Evolutionary conservation across 1,140 invertebrate genomes (phyloP).

Genomic region (Bombus pascuorum): DNA sequence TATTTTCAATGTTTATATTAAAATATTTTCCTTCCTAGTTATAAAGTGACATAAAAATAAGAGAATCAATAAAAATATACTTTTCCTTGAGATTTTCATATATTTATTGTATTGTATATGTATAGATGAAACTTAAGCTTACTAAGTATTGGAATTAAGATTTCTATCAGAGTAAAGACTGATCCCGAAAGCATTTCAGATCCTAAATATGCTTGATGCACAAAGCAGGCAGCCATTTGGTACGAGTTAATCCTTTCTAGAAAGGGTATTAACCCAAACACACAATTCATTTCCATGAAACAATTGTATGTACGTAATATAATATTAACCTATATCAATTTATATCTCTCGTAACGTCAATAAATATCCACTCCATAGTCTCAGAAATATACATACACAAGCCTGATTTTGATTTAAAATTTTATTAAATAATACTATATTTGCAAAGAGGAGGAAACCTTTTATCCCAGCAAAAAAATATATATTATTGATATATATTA

Average conservation of each 20-base stretch:
- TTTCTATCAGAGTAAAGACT: not conserved
- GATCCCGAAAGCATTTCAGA: not conserved
- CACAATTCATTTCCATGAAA: not conserved
- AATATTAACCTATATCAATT: not conserved
- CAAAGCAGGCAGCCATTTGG: not conserved
- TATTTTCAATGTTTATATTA: no score
- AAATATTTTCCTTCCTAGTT: no score
- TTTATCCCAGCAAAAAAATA: no score
- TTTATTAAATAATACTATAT: not conserved
- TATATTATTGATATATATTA: no score
- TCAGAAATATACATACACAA: no score
- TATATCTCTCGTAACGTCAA: not conserved
- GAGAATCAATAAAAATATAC: no score
- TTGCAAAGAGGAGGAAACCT: no score
- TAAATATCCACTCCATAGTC: not conserved
- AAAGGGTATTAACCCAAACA: not conserved
- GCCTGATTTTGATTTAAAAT: not conserved
- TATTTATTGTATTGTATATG: no score
- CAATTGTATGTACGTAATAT: not conserved
- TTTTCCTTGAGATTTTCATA: no score
- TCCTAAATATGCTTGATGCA: not conserved
- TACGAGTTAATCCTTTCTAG: not conserved
- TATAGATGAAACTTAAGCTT: not conserved
- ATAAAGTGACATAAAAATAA: no score
- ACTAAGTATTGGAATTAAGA: not conserved